Percentiles rank a stretch among this genome's conserved stretches.
Evolutionary conservation across 2,888 invertebrate species (phyloP).

Genomic region (Tholera decimalis): DNA sequence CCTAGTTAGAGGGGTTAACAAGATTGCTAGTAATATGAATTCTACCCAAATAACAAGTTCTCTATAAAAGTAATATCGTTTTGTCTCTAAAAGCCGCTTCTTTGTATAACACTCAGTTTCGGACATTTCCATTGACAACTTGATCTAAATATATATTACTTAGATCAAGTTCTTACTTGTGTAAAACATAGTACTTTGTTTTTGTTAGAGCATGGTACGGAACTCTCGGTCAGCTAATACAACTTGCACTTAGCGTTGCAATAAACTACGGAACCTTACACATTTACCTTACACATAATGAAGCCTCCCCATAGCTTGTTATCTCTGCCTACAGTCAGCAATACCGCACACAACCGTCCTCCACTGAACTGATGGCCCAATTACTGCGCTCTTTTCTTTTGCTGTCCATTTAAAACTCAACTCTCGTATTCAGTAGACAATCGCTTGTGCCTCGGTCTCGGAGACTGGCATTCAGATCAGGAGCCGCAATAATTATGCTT

Average conservation of each 20-base stretch:
- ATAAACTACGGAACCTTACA: no score
- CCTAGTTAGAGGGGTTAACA: no score
- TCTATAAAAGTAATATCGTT: no score
- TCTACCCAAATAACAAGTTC: no score
- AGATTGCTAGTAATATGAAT: no score
- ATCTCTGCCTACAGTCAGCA: neutral
- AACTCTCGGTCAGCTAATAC: neutral
- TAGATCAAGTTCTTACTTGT: no score
- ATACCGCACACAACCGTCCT: neutral
- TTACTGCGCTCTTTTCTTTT: constrained; percentile 13
- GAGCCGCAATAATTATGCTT: neutral
- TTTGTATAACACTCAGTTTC: no score
- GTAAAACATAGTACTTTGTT: no score
- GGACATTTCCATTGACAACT: no score
- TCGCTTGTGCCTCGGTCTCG: neutral
- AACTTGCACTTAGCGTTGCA: constrained; percentile 15
- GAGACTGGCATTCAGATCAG: neutral
- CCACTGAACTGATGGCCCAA: constrained; percentile 15
- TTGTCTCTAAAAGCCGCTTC: no score
- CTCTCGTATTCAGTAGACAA: constrained; percentile 22
- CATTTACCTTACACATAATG: constrained; percentile 13
- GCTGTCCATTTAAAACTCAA: constrained; percentile 16
- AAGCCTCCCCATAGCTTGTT: neutral
- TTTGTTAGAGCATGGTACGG: no score
- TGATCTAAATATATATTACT: no score